Evolutionary conservation across 1,140 invertebrate genomes (phyloP), one percentile per base, ranked within the genome.

Genomic region (Rhagoletis pomonella): DNA sequence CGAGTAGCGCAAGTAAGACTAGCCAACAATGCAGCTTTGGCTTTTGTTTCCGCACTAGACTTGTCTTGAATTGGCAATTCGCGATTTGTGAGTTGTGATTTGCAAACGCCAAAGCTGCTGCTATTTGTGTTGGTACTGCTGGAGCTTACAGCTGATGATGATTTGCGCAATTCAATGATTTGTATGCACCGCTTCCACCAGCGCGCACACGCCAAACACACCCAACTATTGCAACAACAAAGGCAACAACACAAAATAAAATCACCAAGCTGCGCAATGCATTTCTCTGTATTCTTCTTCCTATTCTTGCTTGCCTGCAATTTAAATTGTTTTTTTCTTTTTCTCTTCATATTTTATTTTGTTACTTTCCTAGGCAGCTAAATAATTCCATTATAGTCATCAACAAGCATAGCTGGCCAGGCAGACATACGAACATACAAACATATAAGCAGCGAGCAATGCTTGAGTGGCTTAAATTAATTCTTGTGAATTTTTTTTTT

Each of bases 21-120:
- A 50, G 60, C 17, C 9, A 42, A 55, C 73, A 58, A 81, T 81
- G 73, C 73, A 29, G 73, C 42, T 19, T n/a, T n/a, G n/a, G 73
- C 73, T 81, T 81, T 81, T 81, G 50, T 81, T 81, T 81, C 47
- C 73, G 73, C 73, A 19, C 73, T 55, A 50, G 55, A 81, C 73
- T 81, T 47, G 73, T n/a, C 73, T 55, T 81, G 73, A 81, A 81
- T 81, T 19, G 29, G 73, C 73, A 42, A 47, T 73, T n/a, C 14
- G 39, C 39, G 47, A 58, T 81, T 81, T 29, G 47, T 17, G 7
- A 55, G 44, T 50, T 77, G 44, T 9, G 39, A 50, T 44, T 29
- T 55, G 3, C 42, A 19, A 55, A 14, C 17, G n/a, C 19, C 9
- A n/a, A 4, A 14, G 12, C 60, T 62, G n/a, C 60, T 9, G 60